Base-by-base conservation (phyloP, 2,888 invertebrate genomes). In the Apotomis turbidana region DNA sequence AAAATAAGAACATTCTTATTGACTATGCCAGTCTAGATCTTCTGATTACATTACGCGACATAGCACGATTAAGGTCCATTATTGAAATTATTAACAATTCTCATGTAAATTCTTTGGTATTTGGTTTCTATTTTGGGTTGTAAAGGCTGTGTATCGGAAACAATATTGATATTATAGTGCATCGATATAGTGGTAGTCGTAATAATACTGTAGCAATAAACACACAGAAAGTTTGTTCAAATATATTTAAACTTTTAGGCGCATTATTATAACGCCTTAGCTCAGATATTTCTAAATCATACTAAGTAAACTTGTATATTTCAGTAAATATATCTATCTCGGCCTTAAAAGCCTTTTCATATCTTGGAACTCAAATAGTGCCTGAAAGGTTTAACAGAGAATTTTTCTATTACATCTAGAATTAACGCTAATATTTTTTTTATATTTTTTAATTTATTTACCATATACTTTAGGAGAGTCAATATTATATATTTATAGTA, bases 401-500 rank as follows among this genome's bases (percentile, higher is more conserved):
- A 58, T 58, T 68, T 68, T 13, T 62, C 72, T 68, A 72, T 72
- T 72, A 72, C 12, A 72, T 63, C 72, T 72, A 72, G 13, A 61
- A 46, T 68, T 68, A 72, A 41, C 15, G 13, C 68, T 68, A 72
- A 63, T 27, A 61, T 71, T 68, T 72, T 72, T 71, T 62, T 68
- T 52, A 51, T 67, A n/a, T 68, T 72, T 72, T 72, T 49, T 13
- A 62, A 54, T 15, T 52, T 58, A 44, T 66, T 66, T 57, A 66
- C 46, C 46, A 46, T 46, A 66, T 67, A 62, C 46, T 58, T 51
- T 62, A 68, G 58, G 63, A 64, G 64, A 72, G 72, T 68, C 68
- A 63, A 63, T 68, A 63, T 63, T 59, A 74, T 69, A 79, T 73
- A 75, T 75, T 79, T 80, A n/a, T n/a, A n/a, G n/a, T n/a, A n/a